These are phyloP conservation scores for Drosophila bunnanda DNA, from an alignment of 2,888 invertebrate species.

Conservation along the genomic window DNA sequence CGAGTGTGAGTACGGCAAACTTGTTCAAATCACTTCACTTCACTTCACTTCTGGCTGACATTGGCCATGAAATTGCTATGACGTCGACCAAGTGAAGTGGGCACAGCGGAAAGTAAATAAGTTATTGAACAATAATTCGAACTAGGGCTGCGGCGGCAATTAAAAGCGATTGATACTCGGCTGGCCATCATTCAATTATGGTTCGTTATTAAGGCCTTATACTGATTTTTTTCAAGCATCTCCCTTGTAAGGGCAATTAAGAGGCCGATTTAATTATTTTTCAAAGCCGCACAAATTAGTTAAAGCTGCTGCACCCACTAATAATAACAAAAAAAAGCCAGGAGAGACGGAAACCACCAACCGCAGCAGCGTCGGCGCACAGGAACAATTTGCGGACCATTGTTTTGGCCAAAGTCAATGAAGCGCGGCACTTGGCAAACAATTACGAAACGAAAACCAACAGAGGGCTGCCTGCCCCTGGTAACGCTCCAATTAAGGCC, in stretches of 20 bases:
- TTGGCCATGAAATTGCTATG: slow-evolving; percentile 73
- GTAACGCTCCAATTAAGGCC: slow-evolving; percentile 57
- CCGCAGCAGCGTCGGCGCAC: slow-evolving; percentile 5
- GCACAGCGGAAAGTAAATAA: slow-evolving; percentile 36
- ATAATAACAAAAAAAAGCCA: not conserved
- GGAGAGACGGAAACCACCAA: slow-evolving; percentile 8
- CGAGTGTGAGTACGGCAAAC: slow-evolving; percentile 31
- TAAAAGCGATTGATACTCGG: slow-evolving; percentile 25
- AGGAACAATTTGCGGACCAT: slow-evolving; percentile 16
- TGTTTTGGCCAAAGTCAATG: slow-evolving; percentile 23
- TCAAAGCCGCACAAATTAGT: slow-evolving; percentile 30
- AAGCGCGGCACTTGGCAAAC: slow-evolving; percentile 37
- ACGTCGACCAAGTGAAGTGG: slow-evolving; percentile 60
- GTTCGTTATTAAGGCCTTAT: not conserved
- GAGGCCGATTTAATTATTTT: slow-evolving; percentile 25
- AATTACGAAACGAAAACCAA: slow-evolving; percentile 17
- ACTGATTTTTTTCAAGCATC: not conserved
- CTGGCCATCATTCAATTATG: slow-evolving; percentile 28
- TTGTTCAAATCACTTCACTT: slow-evolving; percentile 61
- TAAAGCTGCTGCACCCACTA: slow-evolving; percentile 35
- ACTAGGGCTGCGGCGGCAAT: slow-evolving; percentile 21
- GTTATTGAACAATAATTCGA: slow-evolving; percentile 32
- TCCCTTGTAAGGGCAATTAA: slow-evolving; percentile 18
- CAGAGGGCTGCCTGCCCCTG: slow-evolving; percentile 13
- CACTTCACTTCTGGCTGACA: slow-evolving; percentile 70